Conservation (phyloP, 2,888 invertebrate genomes). For the Limnephilus marmoratus region DNA sequence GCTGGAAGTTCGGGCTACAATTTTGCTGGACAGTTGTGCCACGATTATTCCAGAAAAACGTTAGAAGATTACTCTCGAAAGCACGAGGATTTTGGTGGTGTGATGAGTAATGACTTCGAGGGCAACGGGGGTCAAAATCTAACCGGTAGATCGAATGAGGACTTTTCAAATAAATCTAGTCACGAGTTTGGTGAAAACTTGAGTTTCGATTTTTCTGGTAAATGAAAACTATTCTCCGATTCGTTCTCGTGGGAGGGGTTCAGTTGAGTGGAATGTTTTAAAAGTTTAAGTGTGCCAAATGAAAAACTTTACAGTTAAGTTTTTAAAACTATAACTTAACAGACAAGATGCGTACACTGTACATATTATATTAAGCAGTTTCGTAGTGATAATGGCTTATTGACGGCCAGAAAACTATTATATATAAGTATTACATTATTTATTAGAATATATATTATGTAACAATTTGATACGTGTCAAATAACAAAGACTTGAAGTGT, state of each 20-base stretch:
- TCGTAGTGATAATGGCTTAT: conserved; percentile 14
- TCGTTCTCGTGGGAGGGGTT: conserved; percentile 13
- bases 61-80: conserved; percentile 34
- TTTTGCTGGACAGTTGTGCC: conserved; percentile 34
- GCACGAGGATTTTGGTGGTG: conserved; percentile 30
- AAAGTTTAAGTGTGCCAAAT: conserved; percentile 38
- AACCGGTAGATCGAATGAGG: conserved; percentile 39
- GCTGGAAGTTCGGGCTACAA: conserved; percentile 41
- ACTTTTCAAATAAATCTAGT: conserved; percentile 54
- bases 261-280: conserved; percentile 23
- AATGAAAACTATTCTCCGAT: conserved; percentile 33
- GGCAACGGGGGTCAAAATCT: conserved; percentile 15
- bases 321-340: background rate
- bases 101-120: conserved; percentile 39
- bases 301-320: background rate
- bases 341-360: background rate
- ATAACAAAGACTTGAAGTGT: conserved; percentile 18
- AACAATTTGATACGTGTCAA: conserved; percentile 2
- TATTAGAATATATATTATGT: background rate
- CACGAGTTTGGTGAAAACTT: conserved; percentile 49
- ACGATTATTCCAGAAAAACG: conserved; percentile 53
- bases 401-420: background rate
- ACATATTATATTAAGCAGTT: background rate
- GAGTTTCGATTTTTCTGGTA: conserved; percentile 48
- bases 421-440: conserved; percentile 2